These are phyloP conservation scores for Onthophagus taurus DNA, from an alignment of 1,140 invertebrate genomes.

Conservation along the genomic window DNA sequence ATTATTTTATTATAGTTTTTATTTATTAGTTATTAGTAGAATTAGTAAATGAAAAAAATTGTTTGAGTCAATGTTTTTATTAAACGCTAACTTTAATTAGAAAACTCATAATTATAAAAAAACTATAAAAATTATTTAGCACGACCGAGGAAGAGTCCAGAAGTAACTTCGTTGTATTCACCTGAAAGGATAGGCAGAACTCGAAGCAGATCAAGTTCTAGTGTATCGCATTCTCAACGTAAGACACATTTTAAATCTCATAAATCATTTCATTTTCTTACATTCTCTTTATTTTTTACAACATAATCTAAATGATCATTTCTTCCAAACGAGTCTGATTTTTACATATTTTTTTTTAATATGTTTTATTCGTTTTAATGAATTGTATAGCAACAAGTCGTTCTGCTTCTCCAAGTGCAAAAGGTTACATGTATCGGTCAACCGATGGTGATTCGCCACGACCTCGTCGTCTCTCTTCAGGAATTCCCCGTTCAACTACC, in stretches of 20 bases:
- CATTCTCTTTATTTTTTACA: not conserved
- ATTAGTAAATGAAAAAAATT: not conserved
- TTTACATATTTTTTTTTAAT: too few relatives aligned
- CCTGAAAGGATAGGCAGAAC: conserved; percentile 57
- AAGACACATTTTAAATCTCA: conserved; percentile 43
- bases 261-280: not conserved
- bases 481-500: conserved; percentile 62
- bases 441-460: conserved; percentile 28
- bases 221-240: conserved; percentile 87
- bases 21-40: conserved; percentile 2
- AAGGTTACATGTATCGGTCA: conserved; percentile 53
- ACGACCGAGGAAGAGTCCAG: conserved; percentile 48
- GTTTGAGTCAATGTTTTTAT: not conserved
- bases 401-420: conserved; percentile 69
- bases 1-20: conserved; percentile 17
- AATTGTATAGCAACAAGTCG: conserved; percentile 57
- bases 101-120: conserved; percentile 3
- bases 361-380: not conserved
- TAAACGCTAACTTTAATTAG: not conserved
- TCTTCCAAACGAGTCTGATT: not conserved
- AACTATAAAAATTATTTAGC: conserved; percentile 38
- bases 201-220: conserved; percentile 48
- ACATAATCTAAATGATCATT: not conserved
- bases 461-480: conserved; percentile 43
- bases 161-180: conserved; percentile 42